A percentile compares a stretch with the other conserved stretches of the same genome.
These are phyloP conservation scores for Stenodera caucasica DNA, from an alignment of 2,888 invertebrate species.

Conservation along the genomic window DNA sequence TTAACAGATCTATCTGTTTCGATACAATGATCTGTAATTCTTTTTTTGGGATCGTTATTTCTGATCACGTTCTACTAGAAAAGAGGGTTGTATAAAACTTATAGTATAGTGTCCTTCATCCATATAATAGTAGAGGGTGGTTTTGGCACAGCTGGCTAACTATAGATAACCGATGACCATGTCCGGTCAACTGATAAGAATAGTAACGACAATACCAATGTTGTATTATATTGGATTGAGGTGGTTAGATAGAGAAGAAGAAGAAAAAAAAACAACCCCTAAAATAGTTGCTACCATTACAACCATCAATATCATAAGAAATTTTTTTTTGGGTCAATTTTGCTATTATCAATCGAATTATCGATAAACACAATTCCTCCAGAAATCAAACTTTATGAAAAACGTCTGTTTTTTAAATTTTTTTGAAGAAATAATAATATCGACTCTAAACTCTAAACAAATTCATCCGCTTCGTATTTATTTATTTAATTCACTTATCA, in stretches of 20 bases:
- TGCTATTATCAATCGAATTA: too few relatives aligned
- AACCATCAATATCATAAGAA: not conserved
- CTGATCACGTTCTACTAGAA: slow-evolving; percentile 41
- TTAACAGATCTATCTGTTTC: slow-evolving; percentile 39
- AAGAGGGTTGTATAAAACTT: slow-evolving; percentile 29
- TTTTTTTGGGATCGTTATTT: too few relatives aligned
- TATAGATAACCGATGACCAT: slow-evolving; percentile 34
- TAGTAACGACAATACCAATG: slow-evolving; percentile 25
- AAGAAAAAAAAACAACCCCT: not conserved
- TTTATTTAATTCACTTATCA: not conserved
- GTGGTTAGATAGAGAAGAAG: not conserved
- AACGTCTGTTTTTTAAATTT: not conserved
- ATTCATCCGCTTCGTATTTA: slow-evolving; percentile 1
- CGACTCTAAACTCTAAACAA: not conserved
- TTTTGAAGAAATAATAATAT: not conserved
- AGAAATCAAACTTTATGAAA: not conserved
- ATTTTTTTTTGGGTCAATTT: too few relatives aligned
- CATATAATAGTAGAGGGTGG: not conserved
- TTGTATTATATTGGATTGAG: not conserved
- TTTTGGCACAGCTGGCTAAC: slow-evolving; percentile 30
- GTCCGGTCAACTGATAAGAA: slow-evolving; percentile 34
- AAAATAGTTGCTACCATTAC: not conserved
- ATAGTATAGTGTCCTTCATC: not conserved
- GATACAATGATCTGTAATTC: slow-evolving; percentile 40
- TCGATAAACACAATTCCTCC: too few relatives aligned